These are phyloP conservation scores for Iphiclides podalirius DNA, from an alignment of 2,888 invertebrate species.

Conservation along the genomic window DNA sequence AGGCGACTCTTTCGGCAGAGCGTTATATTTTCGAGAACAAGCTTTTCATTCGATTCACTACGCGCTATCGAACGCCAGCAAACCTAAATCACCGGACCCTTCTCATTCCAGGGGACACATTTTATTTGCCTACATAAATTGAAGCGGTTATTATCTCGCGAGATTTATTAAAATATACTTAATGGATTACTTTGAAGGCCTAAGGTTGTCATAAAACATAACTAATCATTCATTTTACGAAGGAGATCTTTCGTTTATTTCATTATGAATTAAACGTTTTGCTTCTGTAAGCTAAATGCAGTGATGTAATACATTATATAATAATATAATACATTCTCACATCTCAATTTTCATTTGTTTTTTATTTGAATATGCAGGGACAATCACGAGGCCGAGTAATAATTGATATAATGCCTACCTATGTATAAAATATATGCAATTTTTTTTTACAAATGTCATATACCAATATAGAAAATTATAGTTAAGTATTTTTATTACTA, in stretches of 20 bases:
- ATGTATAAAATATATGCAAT: too few relatives aligned
- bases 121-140: conserved; percentile 17
- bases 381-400: too few relatives aligned
- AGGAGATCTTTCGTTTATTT: not conserved
- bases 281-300: conserved; percentile 2
- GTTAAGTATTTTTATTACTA: too few relatives aligned
- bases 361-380: too few relatives aligned
- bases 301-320: not conserved
- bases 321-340: too few relatives aligned
- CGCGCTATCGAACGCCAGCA: conserved; percentile 7
- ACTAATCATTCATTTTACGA: not conserved
- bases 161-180: conserved; percentile 10
- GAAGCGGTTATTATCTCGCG: conserved; percentile 7
- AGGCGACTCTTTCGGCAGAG: not conserved
- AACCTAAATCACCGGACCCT: conserved; percentile 36
- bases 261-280: not conserved
- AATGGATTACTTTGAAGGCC: not conserved
- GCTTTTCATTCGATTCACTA: not conserved
- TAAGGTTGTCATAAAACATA: conserved; percentile 5
- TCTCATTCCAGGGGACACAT: conserved; percentile 34
- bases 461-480: too few relatives aligned
- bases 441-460: too few relatives aligned
- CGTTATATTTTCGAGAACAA: too few relatives aligned
- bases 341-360: not conserved
- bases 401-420: too few relatives aligned